Evolutionary conservation across 2,797 vertebrate species (phyloP), one percentile per base, ranked within the genome.

Genomic region (Toxotes lorentzi): DNA sequence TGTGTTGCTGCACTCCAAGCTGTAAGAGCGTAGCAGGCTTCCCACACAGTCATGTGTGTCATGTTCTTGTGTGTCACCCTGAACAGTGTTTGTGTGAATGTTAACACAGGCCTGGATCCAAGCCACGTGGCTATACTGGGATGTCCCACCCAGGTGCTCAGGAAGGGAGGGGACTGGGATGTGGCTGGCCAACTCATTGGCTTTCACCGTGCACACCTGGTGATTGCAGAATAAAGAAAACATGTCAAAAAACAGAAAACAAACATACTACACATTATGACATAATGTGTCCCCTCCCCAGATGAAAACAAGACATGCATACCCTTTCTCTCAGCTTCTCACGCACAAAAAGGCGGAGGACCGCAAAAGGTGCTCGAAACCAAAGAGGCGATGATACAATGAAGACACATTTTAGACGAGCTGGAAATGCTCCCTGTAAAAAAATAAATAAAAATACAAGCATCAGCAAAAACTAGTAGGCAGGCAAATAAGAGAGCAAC

Each of bases 31-130:
- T 82, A 96, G 91, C 67, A 96, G 91, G 76, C 92, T 95, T 65
- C 96, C 96, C 91, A 96, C 93, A 57, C 95, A 96, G 88, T 96
- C 96, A 0, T 94, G 90, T 4, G 83, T 69, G 77, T 93, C 93
- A 0, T 94, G 91, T 43, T 85, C 79, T 64, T 86, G 82, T 40
- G 84, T 84, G 68, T 91, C 90, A 40, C 91, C 92, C 79, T 88
- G 87, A 81, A 86, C 60, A 64, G 78, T 85, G 89, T 94, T 90
- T 59, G 93, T 83, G 68, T 93, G 91, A 21, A 90, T 76, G 73
- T 96, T 96, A 66, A 96, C 93, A 41, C 96, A 96, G 24, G 95
- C 94, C 87, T 96, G 96, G 79, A 96, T 96, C 96, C 96, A 96
- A 34, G 96, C 95, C 76, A 96, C 92, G 43, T 97, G 96, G 89